Base-by-base conservation (phyloP, 2,888 invertebrate species). In the Orthonychiurus folsomi region DNA sequence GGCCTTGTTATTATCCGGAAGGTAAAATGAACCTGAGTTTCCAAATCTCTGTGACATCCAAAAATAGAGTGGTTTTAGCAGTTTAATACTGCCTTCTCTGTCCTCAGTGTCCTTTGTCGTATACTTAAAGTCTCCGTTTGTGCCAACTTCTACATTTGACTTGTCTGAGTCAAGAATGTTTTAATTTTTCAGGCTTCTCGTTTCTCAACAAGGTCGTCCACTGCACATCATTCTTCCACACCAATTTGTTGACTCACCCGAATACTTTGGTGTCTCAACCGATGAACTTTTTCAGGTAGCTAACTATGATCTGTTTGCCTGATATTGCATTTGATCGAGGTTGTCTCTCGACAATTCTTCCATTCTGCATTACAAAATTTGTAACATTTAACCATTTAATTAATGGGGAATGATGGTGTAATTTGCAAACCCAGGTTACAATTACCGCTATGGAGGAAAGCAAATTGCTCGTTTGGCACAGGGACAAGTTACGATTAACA, bases 401-500 rank as follows among this genome's bases (percentile, higher is more conserved):
- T 58, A 18, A 48, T 58, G n/a, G n/a, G n/a, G 5, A 12, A 5
- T 21, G 21, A 23, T 54, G 3, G 52, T 67, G n/a, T n/a, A n/a
- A n/a, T n/a, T n/a, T n/a, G n/a, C n/a, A n/a, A n/a, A 0, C 78
- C n/a, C n/a, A 88, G 88, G 89, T 89, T 72, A 88, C 89, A 64
- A 88, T 89, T 77, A 88, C 88, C 79, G 88, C 89, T 69, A 86
- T 90, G 84, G 89, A 89, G 76, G 89, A 89, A 76, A 88, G 88
- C 0, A 81, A 87, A 59, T 85, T 90, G 71, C 79, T 90, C 70
- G 85, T 89, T 69, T 90, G 89, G 89, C 89, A 89, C 77, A 82
- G 89, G 54, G 89, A 90, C 78, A 89, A 89, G 78, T 81, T 90
- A 76, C 88, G 88, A 79, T 80, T 90, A 71, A 88, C 88, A 68